A percentile compares a stretch with the other conserved stretches of the same genome.
Conservation (phyloP, 2,888 invertebrate species). For the Matsumyia berberina region DNA sequence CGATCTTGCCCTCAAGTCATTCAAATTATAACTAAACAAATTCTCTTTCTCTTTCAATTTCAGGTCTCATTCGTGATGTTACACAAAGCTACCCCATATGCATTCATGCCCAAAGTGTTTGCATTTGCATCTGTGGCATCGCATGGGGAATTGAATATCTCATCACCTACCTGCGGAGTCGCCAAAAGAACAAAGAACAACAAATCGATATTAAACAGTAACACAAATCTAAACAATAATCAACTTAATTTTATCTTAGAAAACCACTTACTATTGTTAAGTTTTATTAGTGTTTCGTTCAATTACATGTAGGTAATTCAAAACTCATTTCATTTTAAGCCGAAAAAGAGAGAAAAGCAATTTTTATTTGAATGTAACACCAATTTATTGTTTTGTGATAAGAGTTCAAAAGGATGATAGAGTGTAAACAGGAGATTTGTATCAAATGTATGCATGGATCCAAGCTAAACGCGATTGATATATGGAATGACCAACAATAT, state of each 20-base stretch:
- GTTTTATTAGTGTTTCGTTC: conserved; percentile 16
- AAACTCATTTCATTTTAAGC: conserved; percentile 54
- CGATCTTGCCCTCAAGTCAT: not conserved
- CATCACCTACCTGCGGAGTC: conserved; percentile 79
- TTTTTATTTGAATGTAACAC: conserved; percentile 8
- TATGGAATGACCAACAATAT: conserved; percentile 57
- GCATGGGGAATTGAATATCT: conserved; percentile 88
- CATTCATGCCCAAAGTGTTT: conserved; percentile 89
- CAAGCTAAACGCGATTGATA: not conserved
- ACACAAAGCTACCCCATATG: conserved; percentile 89
- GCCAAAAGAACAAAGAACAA: conserved; percentile 75
- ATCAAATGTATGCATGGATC: not conserved
- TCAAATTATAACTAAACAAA: conserved; percentile 3
- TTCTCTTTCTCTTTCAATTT: conserved; percentile 77
- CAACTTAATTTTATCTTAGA: conserved; percentile 7
- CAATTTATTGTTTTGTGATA: conserved; percentile 70
- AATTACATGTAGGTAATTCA: not conserved
- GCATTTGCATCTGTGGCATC: conserved; percentile 88
- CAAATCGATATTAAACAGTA: conserved; percentile 68
- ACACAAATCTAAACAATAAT: conserved; percentile 48
- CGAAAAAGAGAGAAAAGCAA: too few species aligned
- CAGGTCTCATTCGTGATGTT: conserved; percentile 89
- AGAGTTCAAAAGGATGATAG: conserved; percentile 55
- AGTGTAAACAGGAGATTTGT: conserved; percentile 17
- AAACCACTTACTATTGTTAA: conserved; percentile 11